phyloP scores from a whole-genome alignment of 2,888 invertebrate genomes.

The Netelia inedita region DNA sequence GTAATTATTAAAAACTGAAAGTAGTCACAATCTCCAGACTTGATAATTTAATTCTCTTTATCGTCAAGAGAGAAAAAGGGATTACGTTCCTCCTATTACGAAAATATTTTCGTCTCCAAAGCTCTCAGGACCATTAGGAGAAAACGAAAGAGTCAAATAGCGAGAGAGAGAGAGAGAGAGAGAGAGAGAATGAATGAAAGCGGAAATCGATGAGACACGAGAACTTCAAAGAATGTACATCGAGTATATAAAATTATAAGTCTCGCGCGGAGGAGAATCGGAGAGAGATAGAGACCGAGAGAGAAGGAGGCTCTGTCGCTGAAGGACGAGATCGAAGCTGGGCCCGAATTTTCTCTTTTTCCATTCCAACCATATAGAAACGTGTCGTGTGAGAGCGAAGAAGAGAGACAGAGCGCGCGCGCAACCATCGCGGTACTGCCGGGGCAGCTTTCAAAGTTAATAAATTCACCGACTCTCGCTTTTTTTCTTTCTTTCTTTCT shows the following conservation, averaged over 20 bases:
- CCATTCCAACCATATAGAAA: slow-evolving; percentile 42
- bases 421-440: slow-evolving; percentile 76
- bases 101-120: slow-evolving; percentile 52
- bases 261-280: slow-evolving; percentile 69
- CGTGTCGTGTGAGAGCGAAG: slow-evolving; percentile 38
- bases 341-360: slow-evolving; percentile 44
- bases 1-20: too few relatives aligned
- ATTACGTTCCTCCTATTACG: slow-evolving; percentile 9
- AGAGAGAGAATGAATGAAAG: not conserved
- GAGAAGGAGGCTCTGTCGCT: slow-evolving; percentile 20
- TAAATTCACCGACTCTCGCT: slow-evolving; percentile 78
- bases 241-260: slow-evolving; percentile 78
- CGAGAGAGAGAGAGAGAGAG: slow-evolving; percentile 20
- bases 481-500: slow-evolving; percentile 37
- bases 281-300: slow-evolving; percentile 58
- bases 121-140: slow-evolving; percentile 30
- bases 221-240: slow-evolving; percentile 75
- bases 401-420: slow-evolving; percentile 62
- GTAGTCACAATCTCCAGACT: too few relatives aligned
- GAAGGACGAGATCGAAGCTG: slow-evolving; percentile 62
- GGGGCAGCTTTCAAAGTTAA: slow-evolving; percentile 82
- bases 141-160: not conserved
- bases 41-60: slow-evolving; percentile 28
- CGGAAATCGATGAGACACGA: slow-evolving; percentile 76
- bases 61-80: not conserved